Evolutionary conservation across 2,888 invertebrate genomes (phyloP), one percentile per base, ranked within the genome.

Genomic region (Aleiodes leptofemur): DNA sequence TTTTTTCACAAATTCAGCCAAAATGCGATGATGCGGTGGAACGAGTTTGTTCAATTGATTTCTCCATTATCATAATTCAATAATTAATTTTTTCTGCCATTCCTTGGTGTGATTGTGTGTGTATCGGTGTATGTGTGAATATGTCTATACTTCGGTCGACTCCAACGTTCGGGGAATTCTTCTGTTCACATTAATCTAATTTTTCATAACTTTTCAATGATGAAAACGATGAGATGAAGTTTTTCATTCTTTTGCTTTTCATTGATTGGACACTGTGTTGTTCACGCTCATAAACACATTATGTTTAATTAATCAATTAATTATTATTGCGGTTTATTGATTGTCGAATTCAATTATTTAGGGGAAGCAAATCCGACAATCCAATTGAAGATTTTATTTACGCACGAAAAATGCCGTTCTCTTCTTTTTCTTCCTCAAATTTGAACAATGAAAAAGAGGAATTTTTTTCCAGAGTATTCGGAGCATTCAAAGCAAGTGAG

Each of bases 401-500:
- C 14, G 38, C 38, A 11, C 43, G 9, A 43, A 9, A 11, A 43
- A 43, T 11, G 43, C 43, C 43, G 9, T 56, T 56, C 14, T 64
- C 23, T 64, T 48, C 9, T 48, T 5, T 64, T 64, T 8, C 13
- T 13, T 57, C 34, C 14, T 56, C 13, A 64, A 43, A 9, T 43
- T 64, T 64, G 16, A 48, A 64, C 34, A 64, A 64, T 43, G 34
- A 64, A 43, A 48, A 34, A 43, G 16, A 23, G 43, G 64, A 48
- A 48, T 7, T 43, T 64, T 16, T 38, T 48, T 34, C n/a, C 14
- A 8, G 59, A 38, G 8, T 38, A 3, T 61, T 38, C 14, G 34
- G 64, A 64, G 64, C 64, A n/a, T 64, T 64, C 48, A 43, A 64
- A 74, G 74, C 74, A 74, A 74, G 74, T 61, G 50, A 64, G 23